Conservation (phyloP, 2,113 vertebrate genomes). For the Lamprologus lemairii region DNA sequence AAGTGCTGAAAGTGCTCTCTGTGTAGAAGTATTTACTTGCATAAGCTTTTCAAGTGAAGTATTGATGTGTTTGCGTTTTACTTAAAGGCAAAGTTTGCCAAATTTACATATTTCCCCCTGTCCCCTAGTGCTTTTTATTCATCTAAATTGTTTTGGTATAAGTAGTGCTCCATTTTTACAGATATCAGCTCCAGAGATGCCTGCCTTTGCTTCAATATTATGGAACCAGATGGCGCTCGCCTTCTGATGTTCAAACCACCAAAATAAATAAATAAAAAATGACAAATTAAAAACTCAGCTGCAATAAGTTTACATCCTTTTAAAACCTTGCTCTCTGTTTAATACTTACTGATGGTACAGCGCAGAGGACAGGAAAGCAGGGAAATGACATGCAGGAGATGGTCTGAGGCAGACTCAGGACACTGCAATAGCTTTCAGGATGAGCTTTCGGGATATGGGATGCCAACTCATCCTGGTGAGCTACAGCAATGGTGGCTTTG, state of each 20-base stretch:
- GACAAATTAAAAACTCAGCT: not conserved
- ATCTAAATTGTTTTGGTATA: not conserved
- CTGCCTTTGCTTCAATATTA: not conserved
- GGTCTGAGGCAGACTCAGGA: not conserved
- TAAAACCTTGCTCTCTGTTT: not conserved
- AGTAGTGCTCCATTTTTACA: not conserved
- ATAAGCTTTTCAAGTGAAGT: not conserved
- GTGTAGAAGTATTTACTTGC: not conserved
- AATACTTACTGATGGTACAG: not conserved
- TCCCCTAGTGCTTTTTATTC: not conserved
- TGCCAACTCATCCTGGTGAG: not conserved
- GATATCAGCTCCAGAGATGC: not conserved
- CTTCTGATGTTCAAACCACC: not conserved
- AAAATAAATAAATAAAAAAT: not conserved
- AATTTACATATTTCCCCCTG: accelerated
- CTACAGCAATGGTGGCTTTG: not conserved
- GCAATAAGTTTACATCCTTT: not conserved
- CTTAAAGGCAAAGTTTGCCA: not conserved
- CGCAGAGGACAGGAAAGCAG: not conserved
- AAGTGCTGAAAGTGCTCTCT: not conserved
- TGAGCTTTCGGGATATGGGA: not conserved
- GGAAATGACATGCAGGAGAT: not conserved
- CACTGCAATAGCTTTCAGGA: not conserved
- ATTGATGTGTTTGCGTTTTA: not conserved
- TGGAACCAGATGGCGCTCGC: not conserved